Base-by-base conservation (phyloP, 2,797 vertebrate species). In the Malurus splendens region DNA sequence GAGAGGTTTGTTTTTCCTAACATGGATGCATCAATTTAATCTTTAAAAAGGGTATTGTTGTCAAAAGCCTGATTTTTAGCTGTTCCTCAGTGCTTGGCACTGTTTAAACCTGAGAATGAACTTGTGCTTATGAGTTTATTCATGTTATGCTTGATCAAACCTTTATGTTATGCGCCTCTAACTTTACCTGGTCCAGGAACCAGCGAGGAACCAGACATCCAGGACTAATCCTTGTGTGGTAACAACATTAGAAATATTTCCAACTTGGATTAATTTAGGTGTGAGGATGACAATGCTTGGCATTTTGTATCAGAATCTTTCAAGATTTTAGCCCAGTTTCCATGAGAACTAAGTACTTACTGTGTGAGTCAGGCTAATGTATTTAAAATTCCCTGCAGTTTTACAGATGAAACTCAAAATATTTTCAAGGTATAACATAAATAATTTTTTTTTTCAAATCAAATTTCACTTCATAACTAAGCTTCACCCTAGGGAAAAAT, bases 91-190 rank as follows among this genome's bases (percentile, higher is more conserved):
- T 3, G 2, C 45, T 38, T 55, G 24, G 14, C 55, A 82, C 6
- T 3, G 2, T 32, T 50, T 10, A 42, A 24, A 44, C 8, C 9
- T 10, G 25, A 60, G 42, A 75, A 67, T 7, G 22, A 91, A n/a
- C 11, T 11, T 60, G 48, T 50, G 27, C 27, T 48, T 41, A 0
- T 11, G 25, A 66, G 44, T 36, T n/a, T 60, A 30, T 25, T 55
- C 73, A 48, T 3, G 4, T 0, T 1, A 19, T 5, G 22, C n/a
- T 44, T 8, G 4, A 65, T 7, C 15, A 27, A 64, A 72, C 4
- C 67, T 45, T 32, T 32, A 32, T 32, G 32, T 32, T 32, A 32
- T 32, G 32, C 32, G 7, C 32, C 32, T 57, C n/a, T n/a, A 23
- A 41, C 10, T 54, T n/a, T 1, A 75, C 17, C 47, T 47, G 72